Evolutionary conservation across 2,797 vertebrate species (phyloP).

Genomic region (Catostomus latipinnis): DNA sequence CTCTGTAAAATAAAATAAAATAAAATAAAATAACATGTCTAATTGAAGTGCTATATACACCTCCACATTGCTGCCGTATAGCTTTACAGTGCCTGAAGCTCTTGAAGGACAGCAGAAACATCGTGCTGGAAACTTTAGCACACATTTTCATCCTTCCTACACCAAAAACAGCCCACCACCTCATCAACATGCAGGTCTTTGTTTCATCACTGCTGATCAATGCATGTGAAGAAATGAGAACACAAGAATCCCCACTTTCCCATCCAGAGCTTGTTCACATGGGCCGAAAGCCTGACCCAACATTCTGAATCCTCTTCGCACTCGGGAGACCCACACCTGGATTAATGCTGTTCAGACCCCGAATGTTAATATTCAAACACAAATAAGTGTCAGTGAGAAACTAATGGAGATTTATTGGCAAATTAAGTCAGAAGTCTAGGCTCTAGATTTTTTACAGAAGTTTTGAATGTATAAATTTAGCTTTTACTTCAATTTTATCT

Average conservation of each 20-base stretch:
- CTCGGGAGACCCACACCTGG: constrained; percentile 43
- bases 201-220: constrained; percentile 61
- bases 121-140: not conserved
- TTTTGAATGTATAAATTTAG: no score
- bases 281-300: constrained; percentile 37
- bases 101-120: constrained; percentile 24
- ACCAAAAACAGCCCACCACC: not conserved
- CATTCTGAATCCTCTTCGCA: constrained; percentile 41
- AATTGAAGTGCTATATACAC: constrained; percentile 3
- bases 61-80: constrained; percentile 25
- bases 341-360: constrained; percentile 57
- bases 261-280: constrained; percentile 31
- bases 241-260: constrained; percentile 47
- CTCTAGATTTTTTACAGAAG: no score
- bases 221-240: constrained; percentile 61
- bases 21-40: not conserved
- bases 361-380: constrained; percentile 64
- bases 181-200: constrained; percentile 69
- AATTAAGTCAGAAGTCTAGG: not conserved
- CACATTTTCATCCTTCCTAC: constrained; percentile 18
- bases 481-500: no score
- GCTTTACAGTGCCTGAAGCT: not conserved
- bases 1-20: no score
- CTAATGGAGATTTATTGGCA: constrained; percentile 68
- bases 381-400: constrained; percentile 59